These are phyloP conservation scores for Lepus townsendii DNA, from an alignment of 2,797 vertebrate species.

Conservation along the genomic window DNA sequence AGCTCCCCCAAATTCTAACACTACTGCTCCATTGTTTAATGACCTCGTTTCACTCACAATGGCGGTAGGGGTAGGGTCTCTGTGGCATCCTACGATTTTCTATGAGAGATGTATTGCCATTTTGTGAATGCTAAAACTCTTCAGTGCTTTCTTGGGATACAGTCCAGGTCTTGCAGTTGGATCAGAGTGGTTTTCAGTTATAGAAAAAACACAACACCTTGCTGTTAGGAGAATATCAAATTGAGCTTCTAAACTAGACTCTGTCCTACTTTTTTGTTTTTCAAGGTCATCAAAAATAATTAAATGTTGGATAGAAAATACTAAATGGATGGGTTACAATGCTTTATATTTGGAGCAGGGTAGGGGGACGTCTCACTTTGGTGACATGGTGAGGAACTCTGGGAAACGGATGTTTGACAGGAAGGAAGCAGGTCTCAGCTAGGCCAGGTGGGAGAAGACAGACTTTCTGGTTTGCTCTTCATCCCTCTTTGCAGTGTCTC, in stretches of 20 bases:
- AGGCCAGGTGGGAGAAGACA: too few species aligned
- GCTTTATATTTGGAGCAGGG: not conserved
- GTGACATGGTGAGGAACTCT: not conserved
- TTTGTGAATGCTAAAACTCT: not conserved
- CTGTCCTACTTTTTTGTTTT: not conserved
- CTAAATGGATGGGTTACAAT: not conserved
- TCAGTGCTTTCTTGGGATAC: not conserved
- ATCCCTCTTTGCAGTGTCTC: not conserved
- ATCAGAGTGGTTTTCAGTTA: constrained; percentile 30
- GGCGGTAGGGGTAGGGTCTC: not conserved
- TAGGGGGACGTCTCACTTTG: not conserved
- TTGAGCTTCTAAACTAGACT: not conserved
- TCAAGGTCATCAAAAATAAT: not conserved
- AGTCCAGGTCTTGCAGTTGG: not conserved
- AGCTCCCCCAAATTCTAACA: not conserved
- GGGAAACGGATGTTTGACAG: not conserved
- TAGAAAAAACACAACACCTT: not conserved
- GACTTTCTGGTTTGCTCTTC: too few species aligned
- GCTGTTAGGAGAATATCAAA: not conserved
- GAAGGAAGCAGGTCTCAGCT: not conserved
- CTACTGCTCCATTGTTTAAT: constrained; percentile 40
- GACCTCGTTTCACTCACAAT: constrained; percentile 42
- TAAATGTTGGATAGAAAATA: not conserved
- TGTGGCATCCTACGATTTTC: constrained; percentile 36
- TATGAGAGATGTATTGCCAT: not conserved